A percentile compares a stretch with the other conserved stretches of the same genome.
phyloP scores from a whole-genome alignment of 1,140 invertebrate species.

The Grapholita molesta region DNA sequence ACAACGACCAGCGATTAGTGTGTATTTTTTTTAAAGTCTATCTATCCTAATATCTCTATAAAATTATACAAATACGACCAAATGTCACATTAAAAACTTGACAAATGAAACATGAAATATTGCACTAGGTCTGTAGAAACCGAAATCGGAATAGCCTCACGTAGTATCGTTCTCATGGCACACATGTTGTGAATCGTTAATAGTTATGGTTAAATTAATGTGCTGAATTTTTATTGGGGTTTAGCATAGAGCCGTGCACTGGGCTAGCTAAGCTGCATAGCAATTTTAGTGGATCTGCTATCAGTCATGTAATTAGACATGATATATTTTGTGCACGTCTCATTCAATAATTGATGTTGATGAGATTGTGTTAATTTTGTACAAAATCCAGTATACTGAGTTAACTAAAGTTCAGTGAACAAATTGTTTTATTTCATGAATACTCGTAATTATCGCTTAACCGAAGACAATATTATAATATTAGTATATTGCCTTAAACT shows the following conservation, averaged over 20 bases:
- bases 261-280: neutral
- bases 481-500: too few relatives aligned
- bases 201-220: slow-evolving; percentile 20
- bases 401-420: too few relatives aligned
- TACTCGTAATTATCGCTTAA: too few relatives aligned
- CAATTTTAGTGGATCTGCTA: neutral
- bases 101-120: neutral
- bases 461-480: too few relatives aligned
- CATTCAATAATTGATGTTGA: neutral
- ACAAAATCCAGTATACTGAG: too few relatives aligned
- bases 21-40: too few relatives aligned
- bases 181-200: slow-evolving; percentile 34
- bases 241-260: neutral
- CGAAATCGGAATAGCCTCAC: slow-evolving; percentile 36
- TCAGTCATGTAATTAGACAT: neutral
- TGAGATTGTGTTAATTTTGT: too few relatives aligned
- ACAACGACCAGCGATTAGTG: too few relatives aligned
- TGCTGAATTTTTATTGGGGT: slow-evolving; percentile 9
- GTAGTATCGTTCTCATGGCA: slow-evolving; percentile 40
- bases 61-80: neutral
- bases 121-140: slow-evolving; percentile 24
- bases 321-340: neutral
- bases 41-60: neutral
- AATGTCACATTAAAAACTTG: neutral
- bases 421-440: too few relatives aligned